phyloP scores from a whole-genome alignment of 2,113 vertebrate species.

The Tyrannus savana region DNA sequence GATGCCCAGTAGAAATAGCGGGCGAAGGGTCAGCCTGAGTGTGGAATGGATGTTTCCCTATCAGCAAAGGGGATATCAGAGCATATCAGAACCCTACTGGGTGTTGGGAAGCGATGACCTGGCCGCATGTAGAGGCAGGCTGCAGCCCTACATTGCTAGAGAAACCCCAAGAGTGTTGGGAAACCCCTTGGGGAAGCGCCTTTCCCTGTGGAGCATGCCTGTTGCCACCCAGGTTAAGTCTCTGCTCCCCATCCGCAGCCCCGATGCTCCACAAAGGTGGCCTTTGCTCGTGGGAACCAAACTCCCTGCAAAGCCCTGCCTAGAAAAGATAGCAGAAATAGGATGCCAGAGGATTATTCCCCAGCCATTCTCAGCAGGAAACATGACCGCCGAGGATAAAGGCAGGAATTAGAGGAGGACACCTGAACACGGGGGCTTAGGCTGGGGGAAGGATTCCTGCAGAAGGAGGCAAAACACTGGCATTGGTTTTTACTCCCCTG shows the following conservation, averaged over 20 bases:
- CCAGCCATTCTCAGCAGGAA: neutral
- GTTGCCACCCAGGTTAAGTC: neutral
- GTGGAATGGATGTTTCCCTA: fast-evolving
- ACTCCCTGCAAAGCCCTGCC: neutral
- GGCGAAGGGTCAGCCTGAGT: fast-evolving
- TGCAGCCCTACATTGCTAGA: neutral
- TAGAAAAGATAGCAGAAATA: neutral
- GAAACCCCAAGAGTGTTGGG: neutral
- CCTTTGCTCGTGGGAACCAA: neutral
- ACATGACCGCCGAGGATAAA: neutral
- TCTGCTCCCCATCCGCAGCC: neutral
- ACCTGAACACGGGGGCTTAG: neutral
- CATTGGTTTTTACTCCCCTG: neutral
- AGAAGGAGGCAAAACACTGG: neutral
- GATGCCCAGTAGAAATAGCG: neutral
- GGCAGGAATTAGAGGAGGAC: neutral
- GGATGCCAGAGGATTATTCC: neutral
- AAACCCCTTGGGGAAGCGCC: fast-evolving
- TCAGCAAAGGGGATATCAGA: neutral
- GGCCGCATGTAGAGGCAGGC: fast-evolving
- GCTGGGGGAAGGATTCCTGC: neutral
- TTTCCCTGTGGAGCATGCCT: neutral
- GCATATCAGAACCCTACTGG: fast-evolving
- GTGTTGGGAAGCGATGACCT: fast-evolving
- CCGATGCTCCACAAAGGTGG: neutral